Evolutionary conservation across 2,113 vertebrate species (phyloP), one percentile per base, ranked within the genome.

Genomic region (Sakesphorus luctuosus): DNA sequence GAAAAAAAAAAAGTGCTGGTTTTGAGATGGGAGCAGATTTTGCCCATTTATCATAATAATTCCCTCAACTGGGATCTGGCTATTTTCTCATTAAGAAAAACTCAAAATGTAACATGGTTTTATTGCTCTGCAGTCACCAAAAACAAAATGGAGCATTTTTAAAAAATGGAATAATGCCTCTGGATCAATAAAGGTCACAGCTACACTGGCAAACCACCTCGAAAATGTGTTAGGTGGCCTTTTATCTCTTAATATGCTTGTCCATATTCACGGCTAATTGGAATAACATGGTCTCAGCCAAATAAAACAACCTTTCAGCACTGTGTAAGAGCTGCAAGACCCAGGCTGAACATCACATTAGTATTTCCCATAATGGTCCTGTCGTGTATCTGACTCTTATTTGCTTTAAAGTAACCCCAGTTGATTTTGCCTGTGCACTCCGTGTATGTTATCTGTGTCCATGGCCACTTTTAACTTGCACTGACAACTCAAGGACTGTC

Each of bases 21-120:
- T 97, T 94, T 49, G 75, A 97, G 91, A 94, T 36, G 11, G 78
- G 46, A 87, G 73, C 84, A 94, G 83, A 95, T 94, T 74, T 93
- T 89, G 53, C 68, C 67, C 75, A 94, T 96, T 91, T 93, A 93
- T 96, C 91, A 94, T 63, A 84, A 93, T 95, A 95, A 96, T 94
- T 67, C 91, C 83, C 86, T 87, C 84, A 85, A 73, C 1, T 77
- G 69, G 81, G 84, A 92, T 72, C 58, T 2, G 2, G 84, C 63
- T 79, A 94, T 96, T 97, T 97, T 94, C 80, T 86, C 90, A 89
- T 93, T 95, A 92, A 79, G 62, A 95, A 96, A 95, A 96, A 98
- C 72, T 84, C 53, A 2, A 82, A 94, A 49, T 74, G 79, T 73
- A 91, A 81, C 58, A 75, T 9, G 67, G 75, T 93, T 97, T 96